A percentile compares a stretch with the other conserved stretches of the same genome.
Evolutionary conservation across 2,113 vertebrate species (phyloP).

Genomic region (Mugil cephalus): DNA sequence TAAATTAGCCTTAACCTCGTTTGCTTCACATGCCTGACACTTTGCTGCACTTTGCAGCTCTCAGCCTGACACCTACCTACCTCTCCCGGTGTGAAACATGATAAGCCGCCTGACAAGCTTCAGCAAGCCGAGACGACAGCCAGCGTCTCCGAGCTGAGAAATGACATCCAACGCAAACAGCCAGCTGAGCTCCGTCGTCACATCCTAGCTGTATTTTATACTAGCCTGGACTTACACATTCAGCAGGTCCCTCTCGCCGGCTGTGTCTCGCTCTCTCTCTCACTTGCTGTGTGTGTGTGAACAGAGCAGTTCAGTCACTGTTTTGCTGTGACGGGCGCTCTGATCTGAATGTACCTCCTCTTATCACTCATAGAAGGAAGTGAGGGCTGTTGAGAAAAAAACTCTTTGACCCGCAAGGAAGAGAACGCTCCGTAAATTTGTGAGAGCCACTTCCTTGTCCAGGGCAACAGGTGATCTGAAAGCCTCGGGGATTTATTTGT

Average conservation of each 20-base stretch:
- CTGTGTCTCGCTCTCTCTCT: neutral
- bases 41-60: neutral
- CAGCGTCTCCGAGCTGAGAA: neutral
- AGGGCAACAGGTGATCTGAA: neutral
- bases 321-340: constrained; percentile 8
- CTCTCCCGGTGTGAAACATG: neutral
- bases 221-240: constrained; percentile 64
- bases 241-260: neutral
- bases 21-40: no score
- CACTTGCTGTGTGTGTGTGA: constrained; percentile 8
- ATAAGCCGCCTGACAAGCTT: constrained; percentile 14
- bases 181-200: no score
- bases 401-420: constrained; percentile 49
- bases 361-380: constrained; percentile 78
- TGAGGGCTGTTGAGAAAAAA: constrained; percentile 41
- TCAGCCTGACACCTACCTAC: neutral
- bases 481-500: constrained; percentile 22
- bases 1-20: no score
- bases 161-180: neutral
- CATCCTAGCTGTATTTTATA: no score
- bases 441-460: constrained; percentile 70
- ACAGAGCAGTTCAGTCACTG: constrained; percentile 7
- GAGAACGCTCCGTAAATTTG: constrained; percentile 33
- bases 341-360: constrained; percentile 23
- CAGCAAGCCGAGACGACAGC: neutral